A percentile compares a stretch with the other conserved stretches of the same genome.
Evolutionary conservation across 2,888 invertebrate genomes (phyloP).

Genomic region (Strigamia maritima): DNA sequence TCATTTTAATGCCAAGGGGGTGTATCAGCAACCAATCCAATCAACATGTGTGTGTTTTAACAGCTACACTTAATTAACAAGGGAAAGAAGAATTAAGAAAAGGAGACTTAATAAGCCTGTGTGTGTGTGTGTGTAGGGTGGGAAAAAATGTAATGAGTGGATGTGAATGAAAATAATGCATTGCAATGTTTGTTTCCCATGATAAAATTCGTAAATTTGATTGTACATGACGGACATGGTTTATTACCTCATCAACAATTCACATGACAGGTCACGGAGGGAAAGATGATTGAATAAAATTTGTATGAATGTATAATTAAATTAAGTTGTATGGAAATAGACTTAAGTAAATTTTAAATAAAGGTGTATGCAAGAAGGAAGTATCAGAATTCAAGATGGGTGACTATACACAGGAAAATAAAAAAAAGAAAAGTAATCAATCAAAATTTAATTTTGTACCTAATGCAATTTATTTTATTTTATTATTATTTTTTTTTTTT

Average conservation of each 20-base stretch:
- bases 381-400: too few relatives aligned
- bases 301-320: neutral
- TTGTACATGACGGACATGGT: neutral
- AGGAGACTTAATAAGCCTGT: neutral
- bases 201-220: neutral
- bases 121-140: neutral
- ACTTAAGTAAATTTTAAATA: neutral
- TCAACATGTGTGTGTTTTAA: neutral
- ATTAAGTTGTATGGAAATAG: neutral
- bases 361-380: too few relatives aligned
- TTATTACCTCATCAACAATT: neutral
- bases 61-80: neutral
- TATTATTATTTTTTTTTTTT: too few relatives aligned
- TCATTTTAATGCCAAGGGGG: conserved; percentile 5
- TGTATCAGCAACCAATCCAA: neutral
- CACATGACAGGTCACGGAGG: neutral
- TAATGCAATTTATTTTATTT: too few relatives aligned
- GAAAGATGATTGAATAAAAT: neutral
- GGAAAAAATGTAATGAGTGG: neutral
- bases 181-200: neutral
- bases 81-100: neutral
- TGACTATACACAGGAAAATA: too few relatives aligned
- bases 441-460: too few relatives aligned
- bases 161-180: neutral
- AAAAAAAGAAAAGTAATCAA: too few relatives aligned